phyloP scores from a whole-genome alignment of 2,113 vertebrate species.

The Lagenorhynchus albirostris region DNA sequence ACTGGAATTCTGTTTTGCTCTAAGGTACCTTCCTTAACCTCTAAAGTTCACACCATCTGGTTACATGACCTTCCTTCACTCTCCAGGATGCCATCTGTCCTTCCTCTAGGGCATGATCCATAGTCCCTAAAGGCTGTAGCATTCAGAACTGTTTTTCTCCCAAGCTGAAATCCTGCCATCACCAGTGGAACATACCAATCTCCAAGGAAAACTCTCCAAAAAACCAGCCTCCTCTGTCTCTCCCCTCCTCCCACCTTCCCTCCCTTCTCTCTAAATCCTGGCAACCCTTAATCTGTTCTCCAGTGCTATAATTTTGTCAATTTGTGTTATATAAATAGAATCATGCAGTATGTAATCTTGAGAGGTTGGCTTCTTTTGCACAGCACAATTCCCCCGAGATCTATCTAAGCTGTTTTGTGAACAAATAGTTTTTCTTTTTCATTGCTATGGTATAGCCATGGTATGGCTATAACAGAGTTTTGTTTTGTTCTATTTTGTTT shows the following conservation, averaged over 20 bases:
- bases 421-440: not conserved
- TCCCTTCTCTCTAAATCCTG: not conserved
- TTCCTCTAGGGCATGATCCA: not conserved
- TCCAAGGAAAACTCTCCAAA: not conserved
- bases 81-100: not conserved
- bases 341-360: not conserved
- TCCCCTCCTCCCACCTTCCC: not conserved
- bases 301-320: not conserved
- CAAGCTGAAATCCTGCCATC: not conserved
- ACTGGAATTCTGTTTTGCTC: not conserved
- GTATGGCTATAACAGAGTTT: not conserved
- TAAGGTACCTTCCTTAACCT: not conserved
- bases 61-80: not conserved
- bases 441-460: not conserved
- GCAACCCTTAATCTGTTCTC: not conserved
- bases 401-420: not conserved
- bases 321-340: not conserved
- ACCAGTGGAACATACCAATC: too few relatives aligned
- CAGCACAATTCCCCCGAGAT: not conserved
- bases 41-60: not conserved
- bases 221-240: not conserved
- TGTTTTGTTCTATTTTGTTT: not conserved
- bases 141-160: not conserved
- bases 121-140: not conserved
- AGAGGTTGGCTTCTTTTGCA: not conserved